Evolutionary conservation across 1,140 invertebrate species (phyloP).

Genomic region (Drosophila albomicans): DNA sequence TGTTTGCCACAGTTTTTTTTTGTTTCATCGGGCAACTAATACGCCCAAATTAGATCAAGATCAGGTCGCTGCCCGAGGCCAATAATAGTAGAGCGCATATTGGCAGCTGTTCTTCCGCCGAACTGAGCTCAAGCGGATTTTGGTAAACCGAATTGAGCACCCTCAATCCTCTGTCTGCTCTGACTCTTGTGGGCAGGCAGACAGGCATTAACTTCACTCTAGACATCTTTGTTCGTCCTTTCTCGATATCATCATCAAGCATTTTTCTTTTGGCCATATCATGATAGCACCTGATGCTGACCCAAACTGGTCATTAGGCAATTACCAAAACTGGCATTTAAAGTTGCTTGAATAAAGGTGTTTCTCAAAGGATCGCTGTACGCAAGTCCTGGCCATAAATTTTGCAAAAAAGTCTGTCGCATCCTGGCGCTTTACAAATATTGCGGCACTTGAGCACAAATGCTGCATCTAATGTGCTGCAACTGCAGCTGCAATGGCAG

Average conservation of each 20-base stretch:
- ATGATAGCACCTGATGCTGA: constrained; percentile 69
- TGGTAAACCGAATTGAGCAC: constrained; percentile 33
- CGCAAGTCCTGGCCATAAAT: constrained; percentile 53
- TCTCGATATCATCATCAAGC: constrained; percentile 53
- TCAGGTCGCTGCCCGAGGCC: constrained; percentile 47
- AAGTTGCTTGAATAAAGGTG: constrained; percentile 12
- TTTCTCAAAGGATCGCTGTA: neutral
- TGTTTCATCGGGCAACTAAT: constrained; percentile 62
- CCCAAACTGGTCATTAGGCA: constrained; percentile 59
- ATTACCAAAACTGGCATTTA: constrained; percentile 49
- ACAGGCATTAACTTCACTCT: constrained; percentile 58
- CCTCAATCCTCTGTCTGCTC: neutral
- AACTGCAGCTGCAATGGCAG: constrained; percentile 23
- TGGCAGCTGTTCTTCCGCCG: constrained; percentile 66
- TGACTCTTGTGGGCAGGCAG: constrained; percentile 59
- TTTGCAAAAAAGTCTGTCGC: constrained; percentile 39
- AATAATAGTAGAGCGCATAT: constrained; percentile 44
- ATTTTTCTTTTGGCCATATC: constrained; percentile 54
- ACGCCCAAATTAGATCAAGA: constrained; percentile 81
- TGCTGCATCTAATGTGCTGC: constrained; percentile 63
- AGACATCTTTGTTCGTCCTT: constrained; percentile 43
- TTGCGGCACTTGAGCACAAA: constrained; percentile 76
- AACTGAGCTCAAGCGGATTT: constrained; percentile 49
- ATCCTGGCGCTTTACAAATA: constrained; percentile 70
- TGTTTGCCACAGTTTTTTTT: constrained; percentile 60